Conservation (phyloP, 2,888 invertebrate genomes). For the Hirtodrosophila alboralis region DNA sequence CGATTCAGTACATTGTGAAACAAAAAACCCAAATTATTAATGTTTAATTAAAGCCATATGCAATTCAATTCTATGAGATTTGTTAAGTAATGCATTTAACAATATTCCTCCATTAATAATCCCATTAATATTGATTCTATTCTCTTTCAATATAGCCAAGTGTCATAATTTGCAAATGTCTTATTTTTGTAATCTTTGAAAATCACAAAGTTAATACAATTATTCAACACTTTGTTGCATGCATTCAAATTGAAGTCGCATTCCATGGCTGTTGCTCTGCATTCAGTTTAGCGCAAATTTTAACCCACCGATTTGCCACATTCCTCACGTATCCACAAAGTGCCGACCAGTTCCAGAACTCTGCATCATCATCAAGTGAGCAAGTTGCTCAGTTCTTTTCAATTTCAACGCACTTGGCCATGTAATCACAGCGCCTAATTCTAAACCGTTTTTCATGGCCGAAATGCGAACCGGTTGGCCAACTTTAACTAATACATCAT, state of each 20-base stretch:
- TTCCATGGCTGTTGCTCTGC: slow-evolving; percentile 41
- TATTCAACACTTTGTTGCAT: slow-evolving; percentile 30
- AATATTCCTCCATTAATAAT: no score
- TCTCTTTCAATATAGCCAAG: no score
- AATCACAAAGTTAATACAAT: slow-evolving; percentile 31
- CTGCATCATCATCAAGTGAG: slow-evolving; percentile 19
- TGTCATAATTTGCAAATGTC: no score
- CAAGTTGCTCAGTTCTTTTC: slow-evolving; percentile 71
- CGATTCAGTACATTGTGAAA: no score
- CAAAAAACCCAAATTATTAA: no score
- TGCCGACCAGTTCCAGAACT: slow-evolving; percentile 36
- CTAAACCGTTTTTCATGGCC: slow-evolving; percentile 79
- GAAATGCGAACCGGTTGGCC: slow-evolving; percentile 78
- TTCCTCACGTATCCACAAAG: slow-evolving; percentile 48
- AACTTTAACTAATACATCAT: slow-evolving; percentile 79
- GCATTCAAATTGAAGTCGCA: slow-evolving; percentile 32
- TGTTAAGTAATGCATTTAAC: no score
- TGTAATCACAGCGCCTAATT: slow-evolving; percentile 75
- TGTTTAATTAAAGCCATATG: no score
- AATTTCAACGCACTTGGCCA: slow-evolving; percentile 73
- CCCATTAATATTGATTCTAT: no score
- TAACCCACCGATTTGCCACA: slow-evolving; percentile 35
- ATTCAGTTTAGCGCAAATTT: slow-evolving; percentile 29
- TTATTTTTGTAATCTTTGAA: not conserved
- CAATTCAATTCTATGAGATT: no score